Evolutionary conservation across 1,140 invertebrate genomes (phyloP), one percentile per base, ranked within the genome.

Genomic region (Drosophila lowei): DNA sequence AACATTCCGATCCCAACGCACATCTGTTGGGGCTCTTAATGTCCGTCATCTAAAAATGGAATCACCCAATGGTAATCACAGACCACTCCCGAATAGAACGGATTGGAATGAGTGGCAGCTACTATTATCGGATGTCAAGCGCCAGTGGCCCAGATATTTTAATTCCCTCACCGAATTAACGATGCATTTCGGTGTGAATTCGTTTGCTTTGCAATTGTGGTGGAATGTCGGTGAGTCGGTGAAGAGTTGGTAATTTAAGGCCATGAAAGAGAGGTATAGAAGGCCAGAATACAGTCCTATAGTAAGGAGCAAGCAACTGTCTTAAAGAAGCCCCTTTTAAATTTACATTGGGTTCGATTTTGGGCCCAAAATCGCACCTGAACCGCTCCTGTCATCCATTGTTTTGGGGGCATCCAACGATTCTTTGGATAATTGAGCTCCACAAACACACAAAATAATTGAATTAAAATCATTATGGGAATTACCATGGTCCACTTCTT

Each of bases 71-170:
- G 54, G 43, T 43, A 21, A 42, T 52, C 58, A 42, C 62, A 56
- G 52, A 71, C 48, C 56, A 41, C 43, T 23, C 2, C 58, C 11
- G 34, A 38, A 38, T 38, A 8, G 7, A 25, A 25, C 58, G 11
- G 34, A 38, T 5, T 5, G 30, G 30, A 38, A 38, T 38, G 34
- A 60, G 15, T 30, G 28, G 16, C 4, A 4, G 34, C 34, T 38
- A 11, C 46, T 44, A 25, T 61, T 53, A 88, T 86, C 83, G 74
- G 71, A 79, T 83, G 63, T 49, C 71, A 76, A 60, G 67, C 75
- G 66, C 60, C 83, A 89, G 62, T 89, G 84, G 84, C 84, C 84
- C 76, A 77, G 79, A 79, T 89, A 89, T 89, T 89, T 89, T 89
- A 89, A 89, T 89, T 77, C 41, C 48, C 28, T 34, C 41, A 43